Percentiles rank a stretch among this genome's conserved stretches.
These are phyloP conservation scores for Formica exsecta DNA, from an alignment of 1,140 invertebrate species.

Conservation along the genomic window DNA sequence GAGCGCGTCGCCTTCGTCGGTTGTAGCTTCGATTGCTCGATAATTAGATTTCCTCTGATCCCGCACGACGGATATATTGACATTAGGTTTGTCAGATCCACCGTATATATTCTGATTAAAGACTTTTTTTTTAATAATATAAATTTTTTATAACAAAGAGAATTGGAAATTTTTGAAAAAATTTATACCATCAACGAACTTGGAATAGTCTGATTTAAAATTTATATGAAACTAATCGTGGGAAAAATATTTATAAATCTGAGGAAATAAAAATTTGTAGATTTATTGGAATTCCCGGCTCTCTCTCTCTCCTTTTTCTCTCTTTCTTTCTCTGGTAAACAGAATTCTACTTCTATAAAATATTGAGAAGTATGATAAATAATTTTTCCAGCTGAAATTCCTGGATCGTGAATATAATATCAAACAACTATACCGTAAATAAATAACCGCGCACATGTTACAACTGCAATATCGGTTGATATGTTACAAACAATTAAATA, in stretches of 20 bases:
- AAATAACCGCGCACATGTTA: neutral
- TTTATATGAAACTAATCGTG: neutral
- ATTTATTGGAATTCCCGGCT: neutral
- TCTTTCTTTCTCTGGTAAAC: neutral
- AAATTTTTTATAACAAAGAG: neutral
- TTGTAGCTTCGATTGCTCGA: slow-evolving; percentile 35
- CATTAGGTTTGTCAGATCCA: neutral
- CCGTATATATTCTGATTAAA: neutral
- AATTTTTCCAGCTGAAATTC: slow-evolving; percentile 24
- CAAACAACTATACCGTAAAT: slow-evolving; percentile 1
- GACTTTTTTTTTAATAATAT: neutral
- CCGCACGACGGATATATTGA: neutral
- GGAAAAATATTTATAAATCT: neutral
- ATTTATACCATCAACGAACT: neutral
- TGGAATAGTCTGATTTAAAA: no score
- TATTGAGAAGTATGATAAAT: slow-evolving; percentile 11
- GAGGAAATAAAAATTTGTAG: neutral
- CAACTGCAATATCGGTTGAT: neutral
- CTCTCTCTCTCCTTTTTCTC: neutral
- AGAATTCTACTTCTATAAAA: neutral
- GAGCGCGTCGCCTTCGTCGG: neutral
- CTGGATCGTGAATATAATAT: neutral
- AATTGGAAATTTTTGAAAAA: neutral
- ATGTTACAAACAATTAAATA: slow-evolving; percentile 32
- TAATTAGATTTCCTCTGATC: slow-evolving; percentile 20